phyloP scores from a whole-genome alignment of 2,113 vertebrate genomes.

The Fulica atra region DNA sequence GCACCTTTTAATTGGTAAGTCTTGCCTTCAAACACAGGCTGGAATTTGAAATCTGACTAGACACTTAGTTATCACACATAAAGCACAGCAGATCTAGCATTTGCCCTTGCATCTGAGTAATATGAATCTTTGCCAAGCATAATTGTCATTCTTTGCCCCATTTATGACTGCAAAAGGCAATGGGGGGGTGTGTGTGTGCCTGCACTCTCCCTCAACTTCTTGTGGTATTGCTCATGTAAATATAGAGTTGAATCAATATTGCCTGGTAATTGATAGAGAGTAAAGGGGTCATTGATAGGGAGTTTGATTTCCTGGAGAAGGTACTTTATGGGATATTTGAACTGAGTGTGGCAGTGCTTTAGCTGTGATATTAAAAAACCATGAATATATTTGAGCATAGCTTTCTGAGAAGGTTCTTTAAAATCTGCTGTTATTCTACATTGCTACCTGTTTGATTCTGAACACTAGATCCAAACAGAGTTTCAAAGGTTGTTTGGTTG shows the following conservation, averaged over 20 bases:
- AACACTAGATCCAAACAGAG: background rate
- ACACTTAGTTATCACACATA: background rate
- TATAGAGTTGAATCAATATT: background rate
- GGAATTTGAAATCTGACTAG: background rate
- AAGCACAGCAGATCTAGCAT: background rate
- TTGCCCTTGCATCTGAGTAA: background rate
- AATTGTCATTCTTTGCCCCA: background rate
- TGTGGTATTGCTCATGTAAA: background rate
- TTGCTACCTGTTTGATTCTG: background rate
- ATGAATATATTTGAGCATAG: background rate
- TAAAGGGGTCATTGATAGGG: background rate
- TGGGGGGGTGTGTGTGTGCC: too few relatives aligned
- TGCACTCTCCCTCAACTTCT: background rate
- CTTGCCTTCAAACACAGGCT: background rate
- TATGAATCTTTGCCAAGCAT: background rate
- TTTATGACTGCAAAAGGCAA: background rate
- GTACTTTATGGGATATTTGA: background rate
- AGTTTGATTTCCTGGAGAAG: background rate
- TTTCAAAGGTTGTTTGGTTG: background rate
- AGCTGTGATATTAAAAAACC: background rate
- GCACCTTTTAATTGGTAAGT: background rate
- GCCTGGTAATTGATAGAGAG: background rate
- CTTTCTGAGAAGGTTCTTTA: background rate
- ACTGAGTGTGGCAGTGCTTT: background rate
- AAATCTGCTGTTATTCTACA: background rate